phyloP scores from a whole-genome alignment of 64 coral and sea anemone genomes.

The Montipora capricornis region DNA sequence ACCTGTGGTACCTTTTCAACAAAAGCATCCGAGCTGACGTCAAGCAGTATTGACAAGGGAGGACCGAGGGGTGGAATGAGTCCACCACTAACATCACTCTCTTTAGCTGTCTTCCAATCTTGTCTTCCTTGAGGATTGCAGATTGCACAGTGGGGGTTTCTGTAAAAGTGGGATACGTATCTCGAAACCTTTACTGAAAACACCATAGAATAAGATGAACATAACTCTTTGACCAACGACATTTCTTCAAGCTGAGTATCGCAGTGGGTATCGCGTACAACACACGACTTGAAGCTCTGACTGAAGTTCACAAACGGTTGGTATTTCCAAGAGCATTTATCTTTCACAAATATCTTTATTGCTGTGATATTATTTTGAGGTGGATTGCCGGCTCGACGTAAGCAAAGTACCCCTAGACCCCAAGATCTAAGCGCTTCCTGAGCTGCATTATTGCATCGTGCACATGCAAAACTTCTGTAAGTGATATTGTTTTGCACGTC shows the following conservation, averaged over 20 bases:
- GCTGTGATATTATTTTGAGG: background rate
- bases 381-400: background rate
- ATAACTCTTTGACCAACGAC: background rate
- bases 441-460: constrained; percentile 1
- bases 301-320: background rate
- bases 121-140: constrained; percentile 5
- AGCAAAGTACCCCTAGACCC: background rate
- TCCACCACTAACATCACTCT: background rate
- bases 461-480: constrained; percentile 30
- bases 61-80: background rate
- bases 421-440: background rate
- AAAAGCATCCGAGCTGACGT: constrained; percentile 1
- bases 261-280: background rate
- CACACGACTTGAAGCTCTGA: background rate
- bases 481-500: background rate
- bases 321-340: constrained; percentile 14
- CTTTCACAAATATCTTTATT: background rate
- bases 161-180: background rate
- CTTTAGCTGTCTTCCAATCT: too few relatives aligned
- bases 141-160: constrained; percentile 41
- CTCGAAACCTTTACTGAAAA: background rate
- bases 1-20: background rate
- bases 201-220: constrained; percentile 18
- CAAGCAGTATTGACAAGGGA: constrained; percentile 12
- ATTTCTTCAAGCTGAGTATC: background rate